Evolutionary conservation across 2,888 invertebrate genomes (phyloP), one percentile per base, ranked within the genome.

Genomic region (Sphecodes monilicornis): DNA sequence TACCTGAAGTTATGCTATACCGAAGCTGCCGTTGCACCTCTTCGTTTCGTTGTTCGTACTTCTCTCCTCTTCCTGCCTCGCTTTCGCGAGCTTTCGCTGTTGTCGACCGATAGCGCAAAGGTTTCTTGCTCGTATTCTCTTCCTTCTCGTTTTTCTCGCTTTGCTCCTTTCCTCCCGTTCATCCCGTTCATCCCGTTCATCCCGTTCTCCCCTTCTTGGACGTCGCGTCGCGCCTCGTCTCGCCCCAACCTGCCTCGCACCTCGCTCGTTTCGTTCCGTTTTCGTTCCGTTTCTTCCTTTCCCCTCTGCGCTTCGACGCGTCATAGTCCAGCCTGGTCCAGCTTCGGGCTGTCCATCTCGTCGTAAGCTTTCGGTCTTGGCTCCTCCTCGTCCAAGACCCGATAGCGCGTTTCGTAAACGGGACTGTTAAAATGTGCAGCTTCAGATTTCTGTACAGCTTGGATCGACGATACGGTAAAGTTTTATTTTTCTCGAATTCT

Each of bases 1-100:
- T 94, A 94, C 94, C 94, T 94, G 93, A 93, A 94, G 94, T 94
- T 93, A 93, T 94, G 93, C 92, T 92, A 92, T 93, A 92, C 92
- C 91, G 91, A 92, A 92, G 90, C 91, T 89, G 87, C 89, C 87
- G 86, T 88, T 84, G 85, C 84, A 77, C 86, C 87, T 86, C 90
- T 86, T 87, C 88, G 90, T 90, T 87, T 66, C 79, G 71, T 76
- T 57, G 73, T 72, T 79, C 84, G 81, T 84, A 76, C 85, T 84
- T 60, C 81, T 85, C 80, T 64, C 78, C 79, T 81, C 77, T 69
- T 81, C 78, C 78, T 36, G 71, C 64, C 81, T 64, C 68, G 74
- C 60, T 78, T 76, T 80, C 78, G 79, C 75, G 76, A 29, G 74
- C 60, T 78, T 76, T 80, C 78, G 77, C 75, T 78, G 32, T 66